Conservation (phyloP, 2,113 vertebrate species). For the Patagioenas fasciata region DNA sequence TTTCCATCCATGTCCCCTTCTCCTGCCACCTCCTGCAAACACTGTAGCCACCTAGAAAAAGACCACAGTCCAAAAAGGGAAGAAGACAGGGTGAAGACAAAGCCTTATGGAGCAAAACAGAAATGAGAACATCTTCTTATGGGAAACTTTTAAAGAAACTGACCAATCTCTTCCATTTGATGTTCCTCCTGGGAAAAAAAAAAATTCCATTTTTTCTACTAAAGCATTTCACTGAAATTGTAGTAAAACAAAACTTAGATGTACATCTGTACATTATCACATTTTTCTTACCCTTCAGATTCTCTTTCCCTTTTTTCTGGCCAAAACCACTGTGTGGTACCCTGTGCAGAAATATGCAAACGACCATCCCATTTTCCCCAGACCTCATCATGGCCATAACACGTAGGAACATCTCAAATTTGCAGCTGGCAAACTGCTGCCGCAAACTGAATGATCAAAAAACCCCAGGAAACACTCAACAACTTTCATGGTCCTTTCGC, state of each 20-base stretch:
- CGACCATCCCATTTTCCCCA: background rate
- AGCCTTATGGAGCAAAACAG: background rate
- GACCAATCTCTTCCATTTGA: background rate
- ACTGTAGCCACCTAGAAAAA: background rate
- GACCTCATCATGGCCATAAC: accelerated
- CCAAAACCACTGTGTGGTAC: accelerated
- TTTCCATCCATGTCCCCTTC: background rate
- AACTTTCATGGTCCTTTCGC: background rate
- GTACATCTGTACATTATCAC: background rate
- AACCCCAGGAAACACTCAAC: accelerated
- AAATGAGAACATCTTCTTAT: background rate
- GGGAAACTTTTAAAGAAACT: background rate
- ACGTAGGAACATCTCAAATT: background rate
- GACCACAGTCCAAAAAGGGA: background rate
- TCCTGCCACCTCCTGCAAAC: background rate
- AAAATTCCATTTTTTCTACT: background rate
- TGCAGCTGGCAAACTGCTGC: background rate
- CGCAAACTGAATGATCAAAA: background rate
- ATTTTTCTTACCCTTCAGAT: background rate
- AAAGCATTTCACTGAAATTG: background rate
- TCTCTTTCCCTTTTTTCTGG: background rate
- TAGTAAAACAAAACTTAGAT: accelerated
- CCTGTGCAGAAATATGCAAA: background rate
- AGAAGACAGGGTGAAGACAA: background rate
- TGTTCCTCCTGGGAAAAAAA: background rate